Conservation (phyloP, 2,113 vertebrate species). For the Sardina pilchardus region DNA sequence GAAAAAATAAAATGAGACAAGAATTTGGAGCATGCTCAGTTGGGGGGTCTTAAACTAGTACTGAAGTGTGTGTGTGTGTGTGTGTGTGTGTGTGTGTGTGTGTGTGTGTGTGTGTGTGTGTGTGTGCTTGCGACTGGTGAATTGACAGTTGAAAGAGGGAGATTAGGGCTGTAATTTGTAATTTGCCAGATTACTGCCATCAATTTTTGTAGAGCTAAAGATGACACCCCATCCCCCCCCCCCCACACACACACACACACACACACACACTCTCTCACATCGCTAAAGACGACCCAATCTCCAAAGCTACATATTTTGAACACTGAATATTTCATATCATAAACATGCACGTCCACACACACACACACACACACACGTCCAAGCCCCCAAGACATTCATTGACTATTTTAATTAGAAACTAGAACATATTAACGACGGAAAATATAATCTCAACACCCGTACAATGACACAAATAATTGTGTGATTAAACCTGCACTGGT, state of each 20-base stretch:
- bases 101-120: neutral
- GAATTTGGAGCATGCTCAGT: neutral
- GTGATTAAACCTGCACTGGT: constrained; percentile 55
- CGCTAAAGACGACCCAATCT: neutral
- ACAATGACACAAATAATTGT: constrained; percentile 53
- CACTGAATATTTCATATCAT: constrained; percentile 19
- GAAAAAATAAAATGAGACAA: neutral
- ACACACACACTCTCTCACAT: constrained; percentile 17
- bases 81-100: neutral
- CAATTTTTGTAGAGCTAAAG: neutral
- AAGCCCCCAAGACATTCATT: neutral
- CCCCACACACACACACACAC: constrained; percentile 16
- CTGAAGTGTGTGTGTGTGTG: neutral
- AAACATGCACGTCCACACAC: constrained; percentile 30
- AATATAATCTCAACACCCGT: constrained; percentile 37
- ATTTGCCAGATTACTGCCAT: neutral
- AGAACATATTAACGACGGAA: constrained; percentile 25
- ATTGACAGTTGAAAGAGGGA: neutral
- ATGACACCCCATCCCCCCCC: neutral
- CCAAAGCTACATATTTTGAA: constrained; percentile 19
- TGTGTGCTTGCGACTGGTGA: neutral
- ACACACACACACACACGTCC: no score
- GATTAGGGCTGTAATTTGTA: constrained; percentile 17
- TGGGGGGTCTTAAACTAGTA: neutral
- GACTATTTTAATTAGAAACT: constrained; percentile 40